Conservation (phyloP, 1,140 invertebrate genomes). For the Drosophila melanica region DNA sequence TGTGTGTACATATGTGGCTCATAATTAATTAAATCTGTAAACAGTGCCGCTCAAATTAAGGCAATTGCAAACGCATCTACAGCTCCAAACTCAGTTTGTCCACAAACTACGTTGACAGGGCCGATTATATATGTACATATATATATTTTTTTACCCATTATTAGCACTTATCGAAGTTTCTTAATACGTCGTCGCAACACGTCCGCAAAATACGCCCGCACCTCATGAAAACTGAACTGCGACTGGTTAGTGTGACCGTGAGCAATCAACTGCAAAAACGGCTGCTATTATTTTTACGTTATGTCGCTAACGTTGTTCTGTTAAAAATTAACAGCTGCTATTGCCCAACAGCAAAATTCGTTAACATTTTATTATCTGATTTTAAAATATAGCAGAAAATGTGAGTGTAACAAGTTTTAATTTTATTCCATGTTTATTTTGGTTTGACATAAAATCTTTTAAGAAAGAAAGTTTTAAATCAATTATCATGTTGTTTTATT, state of each 20-base stretch:
- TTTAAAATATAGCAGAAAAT: background rate
- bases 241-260: conserved; percentile 34
- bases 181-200: conserved; percentile 48
- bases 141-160: conserved; percentile 45
- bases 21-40: conserved; percentile 45
- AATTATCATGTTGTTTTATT: no score
- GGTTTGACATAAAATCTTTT: no score
- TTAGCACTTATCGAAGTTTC: conserved; percentile 53
- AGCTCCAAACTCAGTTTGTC: conserved; percentile 14
- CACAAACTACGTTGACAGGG: conserved; percentile 21
- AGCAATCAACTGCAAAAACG: conserved; percentile 1
- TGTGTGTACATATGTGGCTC: conserved; percentile 28
- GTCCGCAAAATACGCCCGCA: conserved; percentile 40
- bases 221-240: conserved; percentile 38
- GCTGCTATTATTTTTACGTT: background rate
- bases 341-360: background rate
- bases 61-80: background rate
- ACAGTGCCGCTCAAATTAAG: conserved; percentile 18
- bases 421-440: no score
- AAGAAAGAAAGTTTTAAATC: no score
- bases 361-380: conserved; percentile 1
- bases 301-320: background rate
- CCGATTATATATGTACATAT: conserved; percentile 18
- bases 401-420: no score
- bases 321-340: background rate